These are phyloP conservation scores for Apis cerana DNA, from an alignment of 1,140 invertebrate genomes.

Conservation along the genomic window DNA sequence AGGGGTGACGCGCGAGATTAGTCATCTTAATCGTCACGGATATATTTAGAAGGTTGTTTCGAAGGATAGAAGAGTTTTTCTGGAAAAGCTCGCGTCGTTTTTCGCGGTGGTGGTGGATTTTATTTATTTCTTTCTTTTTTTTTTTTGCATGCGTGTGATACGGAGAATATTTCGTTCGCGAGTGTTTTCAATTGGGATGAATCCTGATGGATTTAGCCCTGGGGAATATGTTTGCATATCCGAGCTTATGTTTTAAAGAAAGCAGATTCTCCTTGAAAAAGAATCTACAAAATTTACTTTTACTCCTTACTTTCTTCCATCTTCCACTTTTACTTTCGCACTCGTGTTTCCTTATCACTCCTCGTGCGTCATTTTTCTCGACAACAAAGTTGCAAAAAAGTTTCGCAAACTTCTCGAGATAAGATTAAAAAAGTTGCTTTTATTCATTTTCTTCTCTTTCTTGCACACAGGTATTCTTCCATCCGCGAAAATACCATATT, in stretches of 20 bases:
- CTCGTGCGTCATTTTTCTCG: not conserved
- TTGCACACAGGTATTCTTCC: no score
- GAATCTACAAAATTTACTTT: slow-evolving; percentile 1
- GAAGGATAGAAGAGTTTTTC: not conserved
- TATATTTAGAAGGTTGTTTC: not conserved
- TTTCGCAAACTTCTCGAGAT: not conserved
- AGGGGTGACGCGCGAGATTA: not conserved
- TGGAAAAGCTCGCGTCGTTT: no score
- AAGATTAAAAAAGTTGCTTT: not conserved
- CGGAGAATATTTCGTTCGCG: no score
- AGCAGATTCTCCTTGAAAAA: not conserved
- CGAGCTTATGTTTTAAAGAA: not conserved
- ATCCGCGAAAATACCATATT: no score
- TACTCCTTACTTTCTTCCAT: not conserved
- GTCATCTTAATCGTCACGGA: not conserved
- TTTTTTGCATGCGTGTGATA: no score
- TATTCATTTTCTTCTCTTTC: no score
- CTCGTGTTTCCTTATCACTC: not conserved
- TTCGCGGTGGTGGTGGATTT: no score
- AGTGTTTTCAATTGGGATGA: no score
- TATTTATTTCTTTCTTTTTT: no score
- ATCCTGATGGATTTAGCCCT: no score
- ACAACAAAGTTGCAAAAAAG: not conserved
- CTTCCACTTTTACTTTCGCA: not conserved
- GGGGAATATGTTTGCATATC: no score